phyloP scores from a whole-genome alignment of 2,888 invertebrate genomes.

The Meteorus cinctellus region DNA sequence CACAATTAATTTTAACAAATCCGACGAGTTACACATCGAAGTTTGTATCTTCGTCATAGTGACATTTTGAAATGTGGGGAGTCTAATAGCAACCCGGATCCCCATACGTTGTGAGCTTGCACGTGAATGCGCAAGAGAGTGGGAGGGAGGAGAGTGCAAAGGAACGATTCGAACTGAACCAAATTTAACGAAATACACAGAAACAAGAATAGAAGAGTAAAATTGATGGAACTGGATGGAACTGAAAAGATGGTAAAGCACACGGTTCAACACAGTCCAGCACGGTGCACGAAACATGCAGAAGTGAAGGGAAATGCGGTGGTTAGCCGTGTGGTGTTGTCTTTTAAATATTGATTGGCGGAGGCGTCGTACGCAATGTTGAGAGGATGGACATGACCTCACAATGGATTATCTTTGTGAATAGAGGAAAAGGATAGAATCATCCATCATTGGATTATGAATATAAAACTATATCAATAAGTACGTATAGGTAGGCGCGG shows the following conservation, averaged over 20 bases:
- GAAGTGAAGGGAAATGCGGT: constrained; percentile 59
- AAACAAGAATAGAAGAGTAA: not conserved
- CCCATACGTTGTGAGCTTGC: too few species aligned
- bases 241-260: too few species aligned
- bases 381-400: constrained; percentile 48
- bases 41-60: too few species aligned
- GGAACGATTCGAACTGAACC: too few species aligned
- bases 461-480: constrained; percentile 44
- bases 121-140: too few species aligned
- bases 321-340: constrained; percentile 62
- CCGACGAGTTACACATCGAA: too few species aligned
- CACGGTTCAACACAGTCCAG: too few species aligned
- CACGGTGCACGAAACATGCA: too few species aligned
- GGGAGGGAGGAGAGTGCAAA: too few species aligned
- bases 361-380: constrained; percentile 51
- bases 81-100: too few species aligned
- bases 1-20: too few species aligned
- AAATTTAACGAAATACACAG: not conserved
- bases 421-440: constrained; percentile 47
- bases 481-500: constrained; percentile 53
- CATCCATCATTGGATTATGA: constrained; percentile 58
- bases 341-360: constrained; percentile 66
- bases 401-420: constrained; percentile 48
- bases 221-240: not conserved
- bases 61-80: too few species aligned